Evolutionary conservation across 2,797 vertebrate genomes (phyloP).

Genomic region (Decapterus maruadsi): DNA sequence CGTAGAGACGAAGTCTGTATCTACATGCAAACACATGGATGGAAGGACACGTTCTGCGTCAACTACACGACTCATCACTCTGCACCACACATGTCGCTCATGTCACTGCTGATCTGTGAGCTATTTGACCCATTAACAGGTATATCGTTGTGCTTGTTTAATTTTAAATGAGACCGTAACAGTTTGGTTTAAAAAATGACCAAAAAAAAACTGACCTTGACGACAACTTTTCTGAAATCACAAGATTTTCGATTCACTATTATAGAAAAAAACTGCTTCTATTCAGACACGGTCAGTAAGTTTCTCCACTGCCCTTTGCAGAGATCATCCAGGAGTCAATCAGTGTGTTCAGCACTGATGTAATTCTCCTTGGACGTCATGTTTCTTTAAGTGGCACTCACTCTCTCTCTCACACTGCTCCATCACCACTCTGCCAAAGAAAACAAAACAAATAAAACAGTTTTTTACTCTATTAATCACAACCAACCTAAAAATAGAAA

Average conservation of each 20-base stretch:
- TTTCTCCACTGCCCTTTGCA: not conserved
- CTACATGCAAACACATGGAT: slow-evolving; percentile 43
- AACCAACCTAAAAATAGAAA: slow-evolving; percentile 40
- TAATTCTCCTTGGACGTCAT: not conserved
- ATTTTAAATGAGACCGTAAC: not conserved
- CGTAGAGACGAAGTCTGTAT: slow-evolving; percentile 45
- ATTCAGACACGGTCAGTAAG: not conserved
- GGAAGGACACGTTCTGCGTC: slow-evolving; percentile 17
- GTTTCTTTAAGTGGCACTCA: not conserved
- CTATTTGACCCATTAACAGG: no score
- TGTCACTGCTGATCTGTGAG: not conserved
- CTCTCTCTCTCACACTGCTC: no score
- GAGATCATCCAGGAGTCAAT: not conserved
- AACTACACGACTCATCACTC: not conserved
- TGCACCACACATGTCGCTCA: not conserved
- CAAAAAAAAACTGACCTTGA: not conserved
- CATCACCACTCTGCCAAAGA: not conserved
- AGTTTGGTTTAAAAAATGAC: not conserved
- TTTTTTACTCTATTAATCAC: not conserved
- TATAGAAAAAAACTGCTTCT: not conserved
- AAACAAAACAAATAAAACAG: not conserved
- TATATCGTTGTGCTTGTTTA: not conserved
- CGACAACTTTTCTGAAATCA: not conserved
- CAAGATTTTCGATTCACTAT: no score
- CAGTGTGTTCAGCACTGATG: not conserved